These are phyloP conservation scores for Epizoanthus ramosus DNA, from an alignment of 92 coral and sea anemone genomes.

Conservation along the genomic window DNA sequence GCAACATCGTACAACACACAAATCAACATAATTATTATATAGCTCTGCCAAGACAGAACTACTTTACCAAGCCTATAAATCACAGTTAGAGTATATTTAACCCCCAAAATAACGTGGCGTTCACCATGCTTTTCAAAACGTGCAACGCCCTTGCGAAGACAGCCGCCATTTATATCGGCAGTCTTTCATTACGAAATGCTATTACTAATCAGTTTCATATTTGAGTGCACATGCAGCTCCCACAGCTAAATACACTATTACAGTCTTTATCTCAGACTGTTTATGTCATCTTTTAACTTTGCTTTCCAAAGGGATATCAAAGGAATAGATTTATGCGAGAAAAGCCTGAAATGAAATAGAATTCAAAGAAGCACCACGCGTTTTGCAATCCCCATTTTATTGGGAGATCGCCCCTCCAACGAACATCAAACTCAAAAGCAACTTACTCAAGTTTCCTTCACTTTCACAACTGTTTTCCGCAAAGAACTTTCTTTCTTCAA, in stretches of 20 bases:
- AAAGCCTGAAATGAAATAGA: constrained; percentile 43
- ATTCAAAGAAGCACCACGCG: constrained; percentile 61
- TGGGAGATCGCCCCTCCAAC: constrained; percentile 42
- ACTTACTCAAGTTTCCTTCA: constrained; percentile 85
- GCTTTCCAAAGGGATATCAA: constrained; percentile 20
- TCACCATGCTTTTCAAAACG: too few species aligned
- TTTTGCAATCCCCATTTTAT: constrained; percentile 76
- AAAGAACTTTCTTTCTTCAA: constrained; percentile 81
- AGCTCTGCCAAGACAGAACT: too few species aligned
- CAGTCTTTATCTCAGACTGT: constrained; percentile 99
- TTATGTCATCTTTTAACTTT: constrained; percentile 53
- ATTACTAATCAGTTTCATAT: not conserved
- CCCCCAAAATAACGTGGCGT: too few species aligned
- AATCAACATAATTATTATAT: too few species aligned
- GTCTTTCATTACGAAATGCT: not conserved
- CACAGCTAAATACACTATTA: not conserved
- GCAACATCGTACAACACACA: too few species aligned
- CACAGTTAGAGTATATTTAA: too few species aligned
- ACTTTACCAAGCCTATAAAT: too few species aligned
- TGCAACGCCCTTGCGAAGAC: too few species aligned
- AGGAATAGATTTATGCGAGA: constrained; percentile 30
- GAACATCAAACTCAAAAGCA: constrained; percentile 61
- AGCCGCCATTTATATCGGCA: too few species aligned
- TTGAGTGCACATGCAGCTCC: too few species aligned
- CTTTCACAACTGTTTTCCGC: constrained; percentile 78